Evolutionary conservation across 2,888 invertebrate species (phyloP), one percentile per base, ranked within the genome.

Genomic region (Dyspetes luteomarginatus): DNA sequence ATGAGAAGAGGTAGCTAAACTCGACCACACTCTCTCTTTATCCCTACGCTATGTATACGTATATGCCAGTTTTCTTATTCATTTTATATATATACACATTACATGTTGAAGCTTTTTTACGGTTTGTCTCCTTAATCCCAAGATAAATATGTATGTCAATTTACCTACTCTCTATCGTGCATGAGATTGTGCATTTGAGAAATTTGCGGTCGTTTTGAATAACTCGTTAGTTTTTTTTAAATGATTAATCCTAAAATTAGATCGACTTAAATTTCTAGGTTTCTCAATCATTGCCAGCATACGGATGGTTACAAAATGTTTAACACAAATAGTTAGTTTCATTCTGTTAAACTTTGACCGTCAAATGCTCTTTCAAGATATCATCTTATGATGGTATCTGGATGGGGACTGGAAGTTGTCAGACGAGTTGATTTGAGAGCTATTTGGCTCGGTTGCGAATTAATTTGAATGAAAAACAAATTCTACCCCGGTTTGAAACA

Each of bases 111-210:
- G 30, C 22, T 17, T 19, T 30, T n/a, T 58, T 48, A 58, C 48
- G 58, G 58, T 71, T 71, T 58, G 45, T 48, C 12, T 48, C 28
- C 45, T 45, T 56, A 43, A 69, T 56, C 43, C n/a, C 15, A 58
- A 30, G 19, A 19, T 30, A 36, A 45, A 28, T 30, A 17, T 71
- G 19, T 60, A 26, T 7, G 43, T 19, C 26, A 12, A 2, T 9
- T 2, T 48, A 4, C 26, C 22, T 55, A 24, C 52, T 52, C 41
- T 50, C 30, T 65, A 30, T 56, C 52, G 22, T 12, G 43, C 56
- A 68, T 26, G 58, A 41, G 12, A 12, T 2, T 12, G 7, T 12
- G 36, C 12, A 12, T 36, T 36, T 7, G 36, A 36, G 36, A 36
- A 36, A 19, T 12, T 12, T 58, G 19, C n/a, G 12, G 12, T 36